Evolutionary conservation across 2,888 invertebrate species (phyloP).

Genomic region (Synergus itoensis): DNA sequence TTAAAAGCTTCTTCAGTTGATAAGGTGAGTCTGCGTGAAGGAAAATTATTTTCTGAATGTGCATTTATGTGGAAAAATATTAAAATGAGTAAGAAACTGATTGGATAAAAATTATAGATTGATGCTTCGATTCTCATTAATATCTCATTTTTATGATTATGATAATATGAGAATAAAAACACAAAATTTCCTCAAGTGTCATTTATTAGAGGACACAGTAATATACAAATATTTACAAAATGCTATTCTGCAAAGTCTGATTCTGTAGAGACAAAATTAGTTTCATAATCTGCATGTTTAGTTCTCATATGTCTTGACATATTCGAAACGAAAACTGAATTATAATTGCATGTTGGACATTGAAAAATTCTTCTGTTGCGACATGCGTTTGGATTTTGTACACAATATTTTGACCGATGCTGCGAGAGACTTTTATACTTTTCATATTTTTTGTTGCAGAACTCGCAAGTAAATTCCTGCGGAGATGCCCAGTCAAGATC

Average conservation of each 20-base stretch:
- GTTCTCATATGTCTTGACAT: constrained; percentile 27
- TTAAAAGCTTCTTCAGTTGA: neutral
- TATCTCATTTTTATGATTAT: neutral
- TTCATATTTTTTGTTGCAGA: constrained; percentile 34
- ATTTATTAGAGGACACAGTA: neutral
- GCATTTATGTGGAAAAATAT: neutral
- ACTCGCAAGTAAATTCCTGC: constrained; percentile 30
- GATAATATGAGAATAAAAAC: neutral
- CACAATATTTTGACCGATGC: constrained; percentile 29
- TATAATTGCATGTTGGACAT: constrained; percentile 24
- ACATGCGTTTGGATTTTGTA: constrained; percentile 35
- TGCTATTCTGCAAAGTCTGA: neutral
- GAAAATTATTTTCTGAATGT: neutral
- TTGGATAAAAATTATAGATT: neutral
- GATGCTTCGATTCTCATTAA: too few relatives aligned
- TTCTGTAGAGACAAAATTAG: neutral
- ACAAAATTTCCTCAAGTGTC: neutral
- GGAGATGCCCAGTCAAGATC: neutral
- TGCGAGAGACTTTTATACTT: constrained; percentile 31
- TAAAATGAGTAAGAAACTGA: neutral
- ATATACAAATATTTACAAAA: constrained; percentile 7
- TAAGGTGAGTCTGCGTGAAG: neutral
- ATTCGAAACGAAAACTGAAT: constrained; percentile 34
- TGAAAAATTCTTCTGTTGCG: constrained; percentile 37
- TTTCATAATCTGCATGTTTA: constrained; percentile 30